Evolutionary conservation across 2,888 invertebrate genomes (phyloP), one percentile per base, ranked within the genome.

Genomic region (Amphipyra berbera): DNA sequence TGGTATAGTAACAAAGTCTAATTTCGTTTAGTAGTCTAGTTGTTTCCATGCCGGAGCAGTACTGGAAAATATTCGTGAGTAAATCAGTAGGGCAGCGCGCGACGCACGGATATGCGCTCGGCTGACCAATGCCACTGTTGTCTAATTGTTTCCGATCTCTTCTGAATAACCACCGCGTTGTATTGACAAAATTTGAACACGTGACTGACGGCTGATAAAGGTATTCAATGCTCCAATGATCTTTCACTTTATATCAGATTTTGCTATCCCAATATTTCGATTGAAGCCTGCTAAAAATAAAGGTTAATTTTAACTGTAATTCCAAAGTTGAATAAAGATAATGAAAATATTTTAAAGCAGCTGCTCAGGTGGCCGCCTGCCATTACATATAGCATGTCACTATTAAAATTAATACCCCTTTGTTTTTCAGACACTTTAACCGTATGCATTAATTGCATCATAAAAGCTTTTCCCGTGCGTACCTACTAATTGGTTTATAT

Each of bases 111-210:
- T 90, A 81, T 93, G 86, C 95, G 94, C 91, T 93, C 90, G 87
- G 92, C 83, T 94, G 94, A 82, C 89, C 94, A 92, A 89, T 91
- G 93, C 90, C 92, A 90, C 90, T 89, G 92, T 88, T 88, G 88
- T 90, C 92, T 94, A 94, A 94, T 94, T 94, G 92, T 93, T 94
- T 94, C 94, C 94, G 94, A 94, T 92, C 93, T 92, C 88, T 84
- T 86, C 90, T 90, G 90, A 90, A 92, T 90, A 90, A 89, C 91
- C 89, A 82, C 83, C 80, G 85, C 85, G 86, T 86, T 87, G 86
- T 90, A 92, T 92, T 90, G 91, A 92, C 89, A 75, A 90, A 92
- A 91, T 92, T 90, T 87, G 90, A 90, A 89, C 90, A 90, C 88
- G 88, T 90, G 89, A 91, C 87, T 89, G 88, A 83, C 76, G 84